Base-by-base conservation (phyloP, 2,113 vertebrate genomes). In the Hippoglossus stenolepis region DNA sequence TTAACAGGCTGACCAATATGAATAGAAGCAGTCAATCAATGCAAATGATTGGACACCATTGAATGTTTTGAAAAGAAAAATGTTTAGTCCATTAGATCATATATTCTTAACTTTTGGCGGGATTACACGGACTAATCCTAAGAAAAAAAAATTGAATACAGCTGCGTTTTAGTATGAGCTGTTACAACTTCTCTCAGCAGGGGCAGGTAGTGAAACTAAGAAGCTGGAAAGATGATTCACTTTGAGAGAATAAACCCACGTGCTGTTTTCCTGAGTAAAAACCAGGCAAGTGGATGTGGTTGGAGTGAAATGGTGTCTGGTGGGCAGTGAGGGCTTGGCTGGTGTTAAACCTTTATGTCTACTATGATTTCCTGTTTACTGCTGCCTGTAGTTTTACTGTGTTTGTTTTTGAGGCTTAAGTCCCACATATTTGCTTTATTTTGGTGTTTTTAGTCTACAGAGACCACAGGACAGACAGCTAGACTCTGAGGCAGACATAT, bases 301-400 rank as follows among this genome's bases (percentile, higher is more conserved):
- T 61, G 74, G 83, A 84, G 81, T 71, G 80, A 85, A 90, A 86
- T 85, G 73, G 65, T 78, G 54, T 87, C 78, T 89, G 66, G 78
- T 90, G 84, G 73, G 65, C 65, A 80, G 70, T 0, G 35, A 65
- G 38, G 70, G 70, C 65, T 80, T 73, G 85, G 77, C 73, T 75
- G 60, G 65, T 79, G 80, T 87, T 43, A 78, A 70, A 79, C 15
- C 31, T 77, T 87, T 87, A 80, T 89, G 83, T 88, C 10, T 23
- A 82, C 70, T 74, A 62, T 59, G 57, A 88, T 82, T 90, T 91
- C 81, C 88, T 90, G 90, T 90, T 90, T 86, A 81, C 82, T 77
- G 23, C 11, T 51, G 40, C 5, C 49, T 58, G 45, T 86, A 87
- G 90, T 81, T 87, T 86, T 89, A 80, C 79, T 24, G 47, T 24